Evolutionary conservation across 2,113 vertebrate species (phyloP).

Genomic region (Hippocampus zosterae): DNA sequence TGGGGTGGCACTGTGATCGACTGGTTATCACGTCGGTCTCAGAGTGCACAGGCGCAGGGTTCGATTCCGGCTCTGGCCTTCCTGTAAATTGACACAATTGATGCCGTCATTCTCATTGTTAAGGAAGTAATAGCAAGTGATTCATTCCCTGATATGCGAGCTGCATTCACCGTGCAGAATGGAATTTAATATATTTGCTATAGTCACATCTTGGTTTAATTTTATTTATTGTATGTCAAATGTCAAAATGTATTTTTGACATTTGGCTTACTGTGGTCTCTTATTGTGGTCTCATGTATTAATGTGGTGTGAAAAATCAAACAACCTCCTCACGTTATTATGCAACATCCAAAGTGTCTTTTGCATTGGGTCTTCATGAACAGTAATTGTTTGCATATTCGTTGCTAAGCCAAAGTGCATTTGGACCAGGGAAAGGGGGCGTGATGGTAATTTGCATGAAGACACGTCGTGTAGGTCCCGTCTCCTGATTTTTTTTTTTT

Average conservation of each 20-base stretch:
- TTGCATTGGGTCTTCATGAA: not conserved
- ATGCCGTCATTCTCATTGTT: not conserved
- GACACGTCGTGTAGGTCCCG: not conserved
- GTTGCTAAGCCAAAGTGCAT: not conserved
- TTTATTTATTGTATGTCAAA: too few species aligned
- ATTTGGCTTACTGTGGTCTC: not conserved
- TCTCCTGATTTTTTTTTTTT: not conserved
- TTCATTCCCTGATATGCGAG: not conserved
- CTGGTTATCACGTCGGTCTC: too few species aligned
- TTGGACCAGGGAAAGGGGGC: not conserved
- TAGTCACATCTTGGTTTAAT: too few species aligned
- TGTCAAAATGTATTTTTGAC: not conserved
- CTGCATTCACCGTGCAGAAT: too few species aligned
- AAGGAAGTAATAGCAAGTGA: not conserved
- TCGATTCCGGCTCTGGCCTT: too few species aligned
- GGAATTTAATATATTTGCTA: too few species aligned
- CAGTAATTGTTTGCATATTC: not conserved
- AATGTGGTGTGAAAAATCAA: not conserved
- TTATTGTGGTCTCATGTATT: not conserved
- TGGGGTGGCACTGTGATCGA: too few species aligned
- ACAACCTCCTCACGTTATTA: not conserved
- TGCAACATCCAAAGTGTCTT: not conserved
- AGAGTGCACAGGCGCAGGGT: too few species aligned
- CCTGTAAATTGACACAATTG: not conserved
- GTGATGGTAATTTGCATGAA: conserved; percentile 1